phyloP scores from a whole-genome alignment of 1,140 invertebrate species.

The Cataglyphis hispanica region DNA sequence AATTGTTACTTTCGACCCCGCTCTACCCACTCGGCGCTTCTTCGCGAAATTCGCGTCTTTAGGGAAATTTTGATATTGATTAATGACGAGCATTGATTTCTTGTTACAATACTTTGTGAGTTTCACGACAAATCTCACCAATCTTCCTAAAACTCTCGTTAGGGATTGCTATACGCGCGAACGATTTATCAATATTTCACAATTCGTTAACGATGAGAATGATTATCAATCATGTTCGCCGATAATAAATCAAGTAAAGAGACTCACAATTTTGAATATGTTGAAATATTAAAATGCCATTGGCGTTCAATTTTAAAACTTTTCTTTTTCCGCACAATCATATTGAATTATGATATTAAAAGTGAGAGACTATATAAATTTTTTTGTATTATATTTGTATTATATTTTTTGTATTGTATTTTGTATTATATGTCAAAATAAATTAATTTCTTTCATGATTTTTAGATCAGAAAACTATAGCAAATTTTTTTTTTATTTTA shows the following conservation, averaged over 20 bases:
- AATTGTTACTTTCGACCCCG: no score
- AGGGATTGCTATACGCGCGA: background rate
- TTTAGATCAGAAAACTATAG: no score
- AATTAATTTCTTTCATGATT: no score
- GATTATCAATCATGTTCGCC: background rate
- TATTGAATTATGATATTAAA: no score
- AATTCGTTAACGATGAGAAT: constrained; percentile 20
- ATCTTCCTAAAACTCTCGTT: constrained; percentile 21
- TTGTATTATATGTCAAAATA: no score
- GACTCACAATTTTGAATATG: background rate
- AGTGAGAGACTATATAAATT: no score
- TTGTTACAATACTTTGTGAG: constrained; percentile 4
- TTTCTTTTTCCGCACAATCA: background rate
- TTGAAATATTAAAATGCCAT: background rate
- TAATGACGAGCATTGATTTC: constrained; percentile 30
- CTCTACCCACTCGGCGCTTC: background rate
- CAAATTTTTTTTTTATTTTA: background rate
- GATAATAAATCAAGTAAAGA: constrained; percentile 14
- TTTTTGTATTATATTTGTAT: no score
- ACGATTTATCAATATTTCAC: constrained; percentile 34
- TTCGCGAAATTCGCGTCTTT: background rate
- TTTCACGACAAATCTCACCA: constrained; percentile 16
- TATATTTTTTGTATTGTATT: no score
- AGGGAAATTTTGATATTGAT: constrained; percentile 15
- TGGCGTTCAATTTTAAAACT: background rate